Conservation (phyloP, 92 coral and sea anemone genomes). For the Montipora capitata region DNA sequence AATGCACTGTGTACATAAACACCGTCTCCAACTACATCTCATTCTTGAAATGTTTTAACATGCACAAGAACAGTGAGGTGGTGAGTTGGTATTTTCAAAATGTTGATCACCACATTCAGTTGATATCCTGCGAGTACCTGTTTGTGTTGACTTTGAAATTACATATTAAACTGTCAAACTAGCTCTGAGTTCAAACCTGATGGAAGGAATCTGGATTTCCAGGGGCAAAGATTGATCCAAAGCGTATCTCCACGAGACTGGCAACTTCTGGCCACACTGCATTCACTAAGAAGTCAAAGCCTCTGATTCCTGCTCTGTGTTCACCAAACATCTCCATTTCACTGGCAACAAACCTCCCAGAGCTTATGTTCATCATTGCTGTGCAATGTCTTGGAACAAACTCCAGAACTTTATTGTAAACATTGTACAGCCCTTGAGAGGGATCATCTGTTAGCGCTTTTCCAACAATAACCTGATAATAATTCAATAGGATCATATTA, state of each 20-base stretch:
- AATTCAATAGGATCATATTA: neutral
- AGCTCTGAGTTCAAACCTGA: constrained; percentile 70
- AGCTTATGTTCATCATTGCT: constrained; percentile 91
- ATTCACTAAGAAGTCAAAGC: constrained; percentile 95
- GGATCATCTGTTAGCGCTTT: constrained; percentile 78
- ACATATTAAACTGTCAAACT: neutral
- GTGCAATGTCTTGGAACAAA: constrained; percentile 96
- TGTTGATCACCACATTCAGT: no score
- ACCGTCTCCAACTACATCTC: no score
- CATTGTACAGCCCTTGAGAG: constrained; percentile 72
- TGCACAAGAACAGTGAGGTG: no score
- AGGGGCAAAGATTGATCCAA: constrained; percentile 96
- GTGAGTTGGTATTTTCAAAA: no score
- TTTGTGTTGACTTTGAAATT: no score
- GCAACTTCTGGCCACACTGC: constrained; percentile 99
- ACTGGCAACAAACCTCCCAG: constrained; percentile 82
- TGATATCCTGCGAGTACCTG: no score
- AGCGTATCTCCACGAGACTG: constrained; percentile 81
- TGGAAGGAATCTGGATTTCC: constrained; percentile 98
- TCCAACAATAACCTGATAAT: constrained; percentile 78
- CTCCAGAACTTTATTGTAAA: constrained; percentile 91
- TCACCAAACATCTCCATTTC: constrained; percentile 73
- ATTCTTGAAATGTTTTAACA: no score
- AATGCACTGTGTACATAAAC: no score
- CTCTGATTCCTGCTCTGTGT: constrained; percentile 91